Base-by-base conservation (phyloP, 2,888 invertebrate genomes). In the Lucinisca nassula region DNA sequence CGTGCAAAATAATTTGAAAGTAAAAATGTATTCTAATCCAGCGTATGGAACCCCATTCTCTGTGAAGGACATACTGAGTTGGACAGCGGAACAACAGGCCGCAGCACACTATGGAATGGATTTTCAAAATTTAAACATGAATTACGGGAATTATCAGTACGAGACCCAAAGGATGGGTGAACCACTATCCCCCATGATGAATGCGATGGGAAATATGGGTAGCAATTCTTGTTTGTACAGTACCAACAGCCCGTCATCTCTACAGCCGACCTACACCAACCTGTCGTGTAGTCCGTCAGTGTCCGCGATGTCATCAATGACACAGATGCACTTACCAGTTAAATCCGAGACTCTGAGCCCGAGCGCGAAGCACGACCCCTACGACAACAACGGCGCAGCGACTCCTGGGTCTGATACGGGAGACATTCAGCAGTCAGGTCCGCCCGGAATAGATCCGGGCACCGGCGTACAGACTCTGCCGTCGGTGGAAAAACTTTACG, bases 221-320 rank as follows among this genome's bases (percentile, higher is more conserved):
- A 90, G 90, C 76, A 84, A 90, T 17, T 92, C 92, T 17, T 92
- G 92, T 79, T 82, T 91, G 32, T 92, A 92, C 79, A 91, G 91
- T 67, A 92, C 84, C 55, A 90, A 92, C 58, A 85, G 90, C 24
- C 86, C 93, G 14, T 82, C 90, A 45, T 87, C 90, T 0, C 78
- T 88, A 24, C 92, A 92, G 67, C 92, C 92, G 51, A 92, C 92
- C 17, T 93, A 93, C 82, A 93, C 93, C 0, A 93, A 90, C 75
- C 88, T 93, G 61, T 91, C 93, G 10, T 92, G 91, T 82, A 91
- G 90, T 73, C 90, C 93, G 10, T 84, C 89, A 3, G 84, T 90
- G 38, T 85, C 90, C 12, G 78, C 89, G 12, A 85, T 91, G 85
- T 73, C 89, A 70, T 84, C 89, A 78, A 37, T 85, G 45, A 73